phyloP scores from a whole-genome alignment of 2,113 vertebrate species.

The Tachuris rubrigastra region DNA sequence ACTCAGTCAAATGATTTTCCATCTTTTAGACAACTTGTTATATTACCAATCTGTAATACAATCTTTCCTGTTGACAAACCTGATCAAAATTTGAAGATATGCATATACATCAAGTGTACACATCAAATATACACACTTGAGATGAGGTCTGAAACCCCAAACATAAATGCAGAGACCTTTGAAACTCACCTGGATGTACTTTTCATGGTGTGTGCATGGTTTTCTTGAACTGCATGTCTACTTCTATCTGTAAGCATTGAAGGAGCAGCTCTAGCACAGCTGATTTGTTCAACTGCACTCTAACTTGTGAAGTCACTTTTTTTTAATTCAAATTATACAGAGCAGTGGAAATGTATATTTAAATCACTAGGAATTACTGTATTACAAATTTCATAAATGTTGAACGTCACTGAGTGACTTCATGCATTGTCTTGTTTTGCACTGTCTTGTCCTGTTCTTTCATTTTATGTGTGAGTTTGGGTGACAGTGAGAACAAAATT shows the following conservation, averaged over 20 bases:
- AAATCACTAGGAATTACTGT: background rate
- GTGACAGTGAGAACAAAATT: background rate
- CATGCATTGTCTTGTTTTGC: too few relatives aligned
- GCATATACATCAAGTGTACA: background rate
- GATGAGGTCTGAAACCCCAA: background rate
- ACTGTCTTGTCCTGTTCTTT: background rate
- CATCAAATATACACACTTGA: background rate
- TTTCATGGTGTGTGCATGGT: background rate
- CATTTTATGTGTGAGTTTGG: background rate
- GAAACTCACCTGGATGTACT: background rate
- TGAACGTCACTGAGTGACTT: background rate
- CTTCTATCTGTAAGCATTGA: background rate
- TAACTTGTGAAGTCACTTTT: background rate
- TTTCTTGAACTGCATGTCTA: background rate
- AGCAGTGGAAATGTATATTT: background rate
- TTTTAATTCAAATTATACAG: background rate
- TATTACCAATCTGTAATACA: background rate
- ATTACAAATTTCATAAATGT: background rate
- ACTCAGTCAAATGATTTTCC: rapidly evolving
- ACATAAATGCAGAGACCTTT: background rate
- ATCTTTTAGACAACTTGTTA: background rate
- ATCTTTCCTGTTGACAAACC: background rate
- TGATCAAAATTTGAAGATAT: background rate
- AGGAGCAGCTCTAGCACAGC: background rate
- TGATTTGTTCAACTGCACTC: background rate